phyloP scores from a whole-genome alignment of 2,888 invertebrate species.

The Synanthedon myopaeformis region DNA sequence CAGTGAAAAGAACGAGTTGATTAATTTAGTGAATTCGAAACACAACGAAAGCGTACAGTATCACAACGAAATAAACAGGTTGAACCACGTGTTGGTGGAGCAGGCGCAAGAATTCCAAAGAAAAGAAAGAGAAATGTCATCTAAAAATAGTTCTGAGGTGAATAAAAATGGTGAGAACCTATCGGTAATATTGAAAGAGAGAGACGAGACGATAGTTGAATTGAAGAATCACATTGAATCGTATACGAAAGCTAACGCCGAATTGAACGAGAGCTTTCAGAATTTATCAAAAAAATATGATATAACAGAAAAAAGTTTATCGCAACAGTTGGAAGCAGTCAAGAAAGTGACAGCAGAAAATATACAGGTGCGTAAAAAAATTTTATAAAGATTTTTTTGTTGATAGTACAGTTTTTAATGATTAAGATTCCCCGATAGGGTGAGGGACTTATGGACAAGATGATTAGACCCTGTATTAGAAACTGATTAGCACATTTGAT shows the following conservation, averaged over 20 bases:
- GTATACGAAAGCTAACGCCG: slow-evolving; percentile 41
- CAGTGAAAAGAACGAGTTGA: slow-evolving; percentile 77
- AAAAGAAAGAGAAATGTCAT: slow-evolving; percentile 37
- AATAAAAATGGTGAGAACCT: slow-evolving; percentile 43
- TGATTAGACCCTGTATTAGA: too few relatives aligned
- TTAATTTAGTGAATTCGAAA: slow-evolving; percentile 80
- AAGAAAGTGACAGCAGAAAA: slow-evolving; percentile 75
- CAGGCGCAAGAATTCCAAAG: slow-evolving; percentile 51
- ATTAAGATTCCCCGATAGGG: too few relatives aligned
- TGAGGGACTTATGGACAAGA: too few relatives aligned
- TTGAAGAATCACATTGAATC: slow-evolving; percentile 35
- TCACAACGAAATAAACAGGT: slow-evolving; percentile 85
- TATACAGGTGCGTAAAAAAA: slow-evolving; percentile 33
- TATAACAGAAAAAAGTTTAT: slow-evolving; percentile 74
- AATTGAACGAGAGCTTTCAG: slow-evolving; percentile 66
- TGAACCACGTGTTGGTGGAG: slow-evolving; percentile 73
- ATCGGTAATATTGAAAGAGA: slow-evolving; percentile 37
- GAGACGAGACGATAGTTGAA: slow-evolving; percentile 42
- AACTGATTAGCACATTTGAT: too few relatives aligned
- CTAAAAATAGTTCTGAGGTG: slow-evolving; percentile 17
- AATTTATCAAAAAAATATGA: slow-evolving; percentile 78
- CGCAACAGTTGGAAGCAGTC: slow-evolving; percentile 75
- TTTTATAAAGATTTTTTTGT: too few relatives aligned
- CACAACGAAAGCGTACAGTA: slow-evolving; percentile 88
- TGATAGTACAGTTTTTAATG: too few relatives aligned